A percentile compares a stretch with the other conserved stretches of the same genome.
Evolutionary conservation across 2,113 vertebrate genomes (phyloP).

Genomic region (Cyanoderma ruficeps): DNA sequence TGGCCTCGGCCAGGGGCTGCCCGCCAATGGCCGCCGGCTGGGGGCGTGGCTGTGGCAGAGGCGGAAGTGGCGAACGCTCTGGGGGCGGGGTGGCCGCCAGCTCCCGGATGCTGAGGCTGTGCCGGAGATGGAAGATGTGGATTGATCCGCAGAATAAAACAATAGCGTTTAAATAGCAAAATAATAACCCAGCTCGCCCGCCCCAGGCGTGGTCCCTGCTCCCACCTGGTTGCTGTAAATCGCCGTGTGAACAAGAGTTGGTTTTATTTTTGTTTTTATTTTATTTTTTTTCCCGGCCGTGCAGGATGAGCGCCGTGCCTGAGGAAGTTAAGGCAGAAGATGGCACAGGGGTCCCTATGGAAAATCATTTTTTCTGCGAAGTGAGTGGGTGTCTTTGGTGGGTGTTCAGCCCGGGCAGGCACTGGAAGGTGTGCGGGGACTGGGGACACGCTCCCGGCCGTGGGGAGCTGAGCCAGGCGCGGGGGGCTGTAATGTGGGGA

Average conservation of each 20-base stretch:
- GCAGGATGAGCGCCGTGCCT: not conserved
- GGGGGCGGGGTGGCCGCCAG: not conserved
- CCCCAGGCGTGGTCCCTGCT: accelerated
- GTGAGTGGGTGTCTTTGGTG: not conserved
- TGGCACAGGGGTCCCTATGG: not conserved
- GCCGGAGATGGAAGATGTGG: accelerated
- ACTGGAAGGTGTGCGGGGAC: accelerated
- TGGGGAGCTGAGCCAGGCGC: too few species aligned
- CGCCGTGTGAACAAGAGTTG: accelerated
- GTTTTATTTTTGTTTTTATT: accelerated
- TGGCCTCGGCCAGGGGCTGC: not conserved
- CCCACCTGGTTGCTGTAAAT: accelerated
- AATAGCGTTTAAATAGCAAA: not conserved
- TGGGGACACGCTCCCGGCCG: accelerated
- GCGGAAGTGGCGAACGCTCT: not conserved
- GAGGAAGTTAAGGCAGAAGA: not conserved
- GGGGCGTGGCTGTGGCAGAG: accelerated
- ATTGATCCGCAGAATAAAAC: accelerated
- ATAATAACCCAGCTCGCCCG: accelerated
- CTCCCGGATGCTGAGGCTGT: not conserved
- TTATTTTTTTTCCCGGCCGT: not conserved
- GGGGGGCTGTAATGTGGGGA: not conserved
- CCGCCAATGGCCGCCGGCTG: not conserved
- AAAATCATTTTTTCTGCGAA: constrained; percentile 6
- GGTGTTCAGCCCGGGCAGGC: accelerated